These are phyloP conservation scores for Bostrychus sinensis DNA, from an alignment of 2,113 vertebrate species.

Conservation along the genomic window DNA sequence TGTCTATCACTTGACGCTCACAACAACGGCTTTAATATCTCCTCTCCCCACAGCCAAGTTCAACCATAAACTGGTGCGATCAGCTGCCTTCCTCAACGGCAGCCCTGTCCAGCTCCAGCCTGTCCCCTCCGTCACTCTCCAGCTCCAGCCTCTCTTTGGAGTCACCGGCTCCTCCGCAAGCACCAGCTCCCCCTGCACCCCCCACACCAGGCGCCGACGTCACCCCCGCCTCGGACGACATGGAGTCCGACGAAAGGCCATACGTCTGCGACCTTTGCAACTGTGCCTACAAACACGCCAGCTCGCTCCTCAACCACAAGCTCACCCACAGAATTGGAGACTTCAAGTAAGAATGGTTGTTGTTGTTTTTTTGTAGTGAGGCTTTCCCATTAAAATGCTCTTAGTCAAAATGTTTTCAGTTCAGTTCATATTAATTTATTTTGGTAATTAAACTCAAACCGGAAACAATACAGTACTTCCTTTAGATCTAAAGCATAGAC, in stretches of 20 bases:
- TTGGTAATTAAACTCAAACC: too few relatives aligned
- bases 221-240: conserved; percentile 47
- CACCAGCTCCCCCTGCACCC: conserved; percentile 19
- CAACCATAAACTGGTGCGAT: conserved; percentile 77
- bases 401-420: neutral
- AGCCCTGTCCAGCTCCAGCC: conserved; percentile 66
- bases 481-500: too few relatives aligned
- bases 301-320: conserved; percentile 82
- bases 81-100: conserved; percentile 77
- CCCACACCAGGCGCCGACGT: conserved; percentile 21
- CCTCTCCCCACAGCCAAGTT: conserved; percentile 59
- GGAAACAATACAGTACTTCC: too few relatives aligned
- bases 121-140: conserved; percentile 70
- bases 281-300: conserved; percentile 81
- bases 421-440: too few relatives aligned
- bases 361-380: neutral
- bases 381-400: neutral
- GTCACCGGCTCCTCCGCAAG: conserved; percentile 44
- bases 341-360: conserved; percentile 69
- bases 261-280: conserved; percentile 82
- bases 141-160: conserved; percentile 74
- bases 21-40: neutral
- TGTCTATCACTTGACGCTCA: neutral
- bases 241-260: conserved; percentile 76
- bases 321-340: conserved; percentile 81